These are phyloP conservation scores for Rhodophaea formosa DNA, from an alignment of 2,888 invertebrate species.

Conservation along the genomic window DNA sequence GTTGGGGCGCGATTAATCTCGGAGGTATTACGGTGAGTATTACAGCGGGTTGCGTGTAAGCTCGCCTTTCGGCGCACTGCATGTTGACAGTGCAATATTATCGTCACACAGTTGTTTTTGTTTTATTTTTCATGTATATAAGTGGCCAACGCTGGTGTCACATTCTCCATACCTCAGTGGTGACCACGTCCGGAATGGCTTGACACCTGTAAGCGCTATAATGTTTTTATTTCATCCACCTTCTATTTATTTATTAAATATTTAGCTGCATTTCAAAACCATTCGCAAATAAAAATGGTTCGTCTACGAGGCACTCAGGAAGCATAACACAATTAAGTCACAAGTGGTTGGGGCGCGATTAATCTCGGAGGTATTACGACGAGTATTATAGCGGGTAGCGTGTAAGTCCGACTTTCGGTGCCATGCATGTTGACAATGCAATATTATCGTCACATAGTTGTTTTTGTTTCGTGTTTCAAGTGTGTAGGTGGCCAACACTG, in stretches of 20 bases:
- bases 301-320: not conserved
- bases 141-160: too few relatives aligned
- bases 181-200: too few relatives aligned
- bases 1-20: not conserved
- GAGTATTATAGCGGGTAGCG: not conserved
- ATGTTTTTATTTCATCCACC: too few relatives aligned
- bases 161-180: too few relatives aligned
- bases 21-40: not conserved
- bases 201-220: too few relatives aligned
- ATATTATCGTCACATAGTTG: not conserved
- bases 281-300: too few relatives aligned
- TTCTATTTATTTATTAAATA: too few relatives aligned
- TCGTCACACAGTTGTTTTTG: too few relatives aligned
- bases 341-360: not conserved
- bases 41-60: not conserved
- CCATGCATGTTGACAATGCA: not conserved
- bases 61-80: not conserved
- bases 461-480: too few relatives aligned
- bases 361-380: not conserved
- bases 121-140: too few relatives aligned
- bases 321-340: constrained; percentile 2
- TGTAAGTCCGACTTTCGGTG: not conserved
- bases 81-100: not conserved
- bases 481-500: too few relatives aligned
- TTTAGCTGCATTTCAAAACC: too few relatives aligned